phyloP scores from a whole-genome alignment of 2,113 vertebrate genomes.

The Atlantisia rogersi region DNA sequence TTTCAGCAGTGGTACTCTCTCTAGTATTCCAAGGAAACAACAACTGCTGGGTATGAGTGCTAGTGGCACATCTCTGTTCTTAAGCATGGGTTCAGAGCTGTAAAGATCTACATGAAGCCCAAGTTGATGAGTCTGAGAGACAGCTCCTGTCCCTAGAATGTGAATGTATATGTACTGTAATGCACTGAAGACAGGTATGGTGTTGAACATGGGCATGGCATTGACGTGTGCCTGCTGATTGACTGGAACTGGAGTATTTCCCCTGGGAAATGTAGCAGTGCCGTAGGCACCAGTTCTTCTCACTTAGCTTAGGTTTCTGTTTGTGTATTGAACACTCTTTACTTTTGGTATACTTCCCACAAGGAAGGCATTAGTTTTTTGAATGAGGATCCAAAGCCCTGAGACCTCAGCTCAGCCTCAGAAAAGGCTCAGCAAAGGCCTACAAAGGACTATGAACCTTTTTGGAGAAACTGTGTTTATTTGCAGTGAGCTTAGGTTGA shows the following conservation, averaged over 20 bases:
- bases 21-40: not conserved
- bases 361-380: not conserved
- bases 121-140: not conserved
- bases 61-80: not conserved
- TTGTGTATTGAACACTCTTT: not conserved
- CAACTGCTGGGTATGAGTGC: not conserved
- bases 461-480: not conserved
- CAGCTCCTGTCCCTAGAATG: not conserved
- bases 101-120: not conserved
- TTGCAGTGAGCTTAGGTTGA: not conserved
- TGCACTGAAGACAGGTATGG: not conserved
- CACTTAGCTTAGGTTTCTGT: not conserved
- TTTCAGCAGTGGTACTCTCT: not conserved
- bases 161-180: fast-evolving
- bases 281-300: not conserved
- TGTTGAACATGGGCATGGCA: not conserved
- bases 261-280: not conserved
- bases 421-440: not conserved
- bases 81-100: not conserved
- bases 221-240: not conserved
- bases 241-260: not conserved
- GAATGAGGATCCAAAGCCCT: not conserved
- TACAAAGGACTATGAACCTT: not conserved
- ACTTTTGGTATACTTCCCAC: not conserved
- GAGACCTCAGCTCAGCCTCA: not conserved